These are phyloP conservation scores for Hartigia nigra DNA, from an alignment of 2,888 invertebrate species.

Conservation along the genomic window DNA sequence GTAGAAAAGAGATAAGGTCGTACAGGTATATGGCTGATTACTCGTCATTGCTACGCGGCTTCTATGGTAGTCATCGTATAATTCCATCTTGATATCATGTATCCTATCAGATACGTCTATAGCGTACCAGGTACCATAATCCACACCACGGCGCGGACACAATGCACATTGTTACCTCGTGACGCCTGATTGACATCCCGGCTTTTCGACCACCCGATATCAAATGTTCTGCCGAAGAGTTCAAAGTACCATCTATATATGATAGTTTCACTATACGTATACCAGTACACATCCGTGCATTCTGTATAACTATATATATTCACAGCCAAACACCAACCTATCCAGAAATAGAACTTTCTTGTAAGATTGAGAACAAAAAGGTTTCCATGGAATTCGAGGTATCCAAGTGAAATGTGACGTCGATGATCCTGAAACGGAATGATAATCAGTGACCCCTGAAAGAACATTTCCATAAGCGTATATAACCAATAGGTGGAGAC, in stretches of 20 bases:
- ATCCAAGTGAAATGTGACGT: not conserved
- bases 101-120: conserved; percentile 51
- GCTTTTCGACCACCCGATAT: conserved; percentile 10
- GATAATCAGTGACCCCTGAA: not conserved
- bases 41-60: conserved; percentile 36
- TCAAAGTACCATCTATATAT: not conserved
- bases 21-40: conserved; percentile 25
- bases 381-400: not conserved
- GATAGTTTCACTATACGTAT: not conserved
- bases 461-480: not conserved
- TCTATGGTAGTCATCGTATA: conserved; percentile 42
- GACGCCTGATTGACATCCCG: conserved; percentile 52
- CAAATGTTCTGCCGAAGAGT: not conserved
- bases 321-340: not conserved
- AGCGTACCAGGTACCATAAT: conserved; percentile 47
- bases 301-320: not conserved
- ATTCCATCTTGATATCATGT: conserved; percentile 50
- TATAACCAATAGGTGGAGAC: not conserved
- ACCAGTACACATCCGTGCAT: not conserved
- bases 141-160: conserved; percentile 39
- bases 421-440: not conserved
- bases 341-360: not conserved
- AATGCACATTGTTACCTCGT: conserved; percentile 49
- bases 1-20: not conserved
- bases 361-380: not conserved